phyloP scores from a whole-genome alignment of 2,797 vertebrate genomes.

The Nyctibius grandis region DNA sequence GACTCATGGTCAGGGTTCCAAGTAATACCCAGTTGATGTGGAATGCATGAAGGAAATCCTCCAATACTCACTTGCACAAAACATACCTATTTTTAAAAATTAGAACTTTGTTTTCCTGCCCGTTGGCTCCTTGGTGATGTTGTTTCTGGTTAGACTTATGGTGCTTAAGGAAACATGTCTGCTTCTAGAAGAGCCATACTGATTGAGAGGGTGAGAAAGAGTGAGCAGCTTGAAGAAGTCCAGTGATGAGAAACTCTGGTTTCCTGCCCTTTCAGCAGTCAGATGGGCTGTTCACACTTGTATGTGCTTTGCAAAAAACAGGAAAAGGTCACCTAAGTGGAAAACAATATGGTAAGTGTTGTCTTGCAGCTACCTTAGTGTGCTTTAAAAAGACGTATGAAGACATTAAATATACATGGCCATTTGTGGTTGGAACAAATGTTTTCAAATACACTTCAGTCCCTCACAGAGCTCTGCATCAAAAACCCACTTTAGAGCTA shows the following conservation, averaged over 20 bases:
- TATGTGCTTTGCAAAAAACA: background rate
- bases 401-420: background rate
- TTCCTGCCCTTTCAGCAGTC: background rate
- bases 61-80: background rate
- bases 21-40: background rate
- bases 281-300: background rate
- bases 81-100: background rate
- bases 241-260: background rate
- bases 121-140: background rate
- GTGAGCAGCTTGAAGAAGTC: background rate
- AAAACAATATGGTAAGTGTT: background rate
- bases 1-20: background rate
- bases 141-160: fast-evolving
- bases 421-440: background rate
- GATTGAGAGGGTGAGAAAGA: background rate
- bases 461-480: background rate
- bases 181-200: background rate
- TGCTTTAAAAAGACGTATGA: background rate
- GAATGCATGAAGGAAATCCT: background rate
- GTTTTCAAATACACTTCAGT: background rate
- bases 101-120: background rate
- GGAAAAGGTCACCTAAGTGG: background rate
- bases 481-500: background rate
- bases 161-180: background rate
- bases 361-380: background rate